Percentiles rank a stretch among this genome's conserved stretches.
Evolutionary conservation across 92 coral and sea anemone species (phyloP).

Genomic region (Pocillopora meandrina): DNA sequence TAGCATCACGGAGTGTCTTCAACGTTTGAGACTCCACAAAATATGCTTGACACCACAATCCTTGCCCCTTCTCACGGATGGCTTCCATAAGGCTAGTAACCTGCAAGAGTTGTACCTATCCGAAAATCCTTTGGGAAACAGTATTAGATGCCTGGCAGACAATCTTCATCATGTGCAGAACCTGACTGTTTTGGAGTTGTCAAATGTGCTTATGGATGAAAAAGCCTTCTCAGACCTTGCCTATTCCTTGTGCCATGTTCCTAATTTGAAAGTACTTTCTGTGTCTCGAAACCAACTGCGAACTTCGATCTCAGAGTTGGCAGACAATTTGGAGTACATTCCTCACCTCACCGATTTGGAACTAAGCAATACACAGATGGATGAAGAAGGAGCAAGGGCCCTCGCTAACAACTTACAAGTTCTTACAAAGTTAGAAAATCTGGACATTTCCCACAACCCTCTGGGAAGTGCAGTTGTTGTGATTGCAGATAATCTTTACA

Average conservation of each 20-base stretch:
- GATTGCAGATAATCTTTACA: background rate
- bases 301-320: background rate
- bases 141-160: background rate
- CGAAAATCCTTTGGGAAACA: background rate
- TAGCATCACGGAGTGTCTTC: slow-evolving; percentile 1
- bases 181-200: background rate
- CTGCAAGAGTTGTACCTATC: background rate
- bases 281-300: background rate
- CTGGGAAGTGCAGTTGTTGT: background rate
- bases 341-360: background rate
- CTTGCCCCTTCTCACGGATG: background rate
- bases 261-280: background rate
- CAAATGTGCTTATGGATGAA: background rate
- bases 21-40: background rate
- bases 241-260: background rate
- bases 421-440: background rate
- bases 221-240: background rate
- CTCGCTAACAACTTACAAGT: background rate
- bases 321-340: background rate
- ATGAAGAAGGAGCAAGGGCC: background rate
- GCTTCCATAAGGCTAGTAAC: background rate
- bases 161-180: slow-evolving; percentile 3
- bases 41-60: background rate
- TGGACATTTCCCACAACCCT: background rate
- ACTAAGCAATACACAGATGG: slow-evolving; percentile 1